Evolutionary conservation across 2,797 vertebrate genomes (phyloP).

Genomic region (Anniella stebbinsi): DNA sequence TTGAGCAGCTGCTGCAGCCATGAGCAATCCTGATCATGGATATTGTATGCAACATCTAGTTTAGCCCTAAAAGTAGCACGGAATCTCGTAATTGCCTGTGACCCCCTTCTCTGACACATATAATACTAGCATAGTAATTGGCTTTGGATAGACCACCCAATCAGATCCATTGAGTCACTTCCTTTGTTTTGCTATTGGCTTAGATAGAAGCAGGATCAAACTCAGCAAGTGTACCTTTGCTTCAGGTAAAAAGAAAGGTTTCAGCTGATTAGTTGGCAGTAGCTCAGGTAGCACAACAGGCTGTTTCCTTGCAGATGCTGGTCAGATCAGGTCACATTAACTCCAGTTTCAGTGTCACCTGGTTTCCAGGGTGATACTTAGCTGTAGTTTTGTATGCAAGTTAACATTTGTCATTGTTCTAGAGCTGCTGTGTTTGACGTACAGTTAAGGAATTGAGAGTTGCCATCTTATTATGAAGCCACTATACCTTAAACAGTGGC

Average conservation of each 20-base stretch:
- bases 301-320: constrained; percentile 18
- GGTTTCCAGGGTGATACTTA: not conserved
- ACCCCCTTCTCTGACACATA: not conserved
- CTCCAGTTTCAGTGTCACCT: constrained; percentile 6
- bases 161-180: not conserved
- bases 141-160: not conserved
- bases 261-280: constrained; percentile 1
- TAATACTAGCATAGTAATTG: not conserved
- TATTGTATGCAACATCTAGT: not conserved
- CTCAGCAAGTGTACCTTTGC: not conserved
- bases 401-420: constrained; percentile 3
- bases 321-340: not conserved
- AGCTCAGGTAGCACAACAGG: not conserved
- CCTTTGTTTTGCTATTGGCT: not conserved
- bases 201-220: not conserved
- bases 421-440: constrained; percentile 1
- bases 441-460: not conserved
- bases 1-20: not conserved
- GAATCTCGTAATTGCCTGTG: not conserved
- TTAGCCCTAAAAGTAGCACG: not conserved
- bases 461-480: not conserved
- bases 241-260: not conserved
- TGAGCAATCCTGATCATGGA: not conserved
- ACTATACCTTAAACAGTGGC: not conserved
- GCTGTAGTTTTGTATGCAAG: not conserved